Percentiles rank a stretch among this genome's conserved stretches.
Conservation (phyloP, 2,888 invertebrate genomes). For the Nesidiocoris tenuis region DNA sequence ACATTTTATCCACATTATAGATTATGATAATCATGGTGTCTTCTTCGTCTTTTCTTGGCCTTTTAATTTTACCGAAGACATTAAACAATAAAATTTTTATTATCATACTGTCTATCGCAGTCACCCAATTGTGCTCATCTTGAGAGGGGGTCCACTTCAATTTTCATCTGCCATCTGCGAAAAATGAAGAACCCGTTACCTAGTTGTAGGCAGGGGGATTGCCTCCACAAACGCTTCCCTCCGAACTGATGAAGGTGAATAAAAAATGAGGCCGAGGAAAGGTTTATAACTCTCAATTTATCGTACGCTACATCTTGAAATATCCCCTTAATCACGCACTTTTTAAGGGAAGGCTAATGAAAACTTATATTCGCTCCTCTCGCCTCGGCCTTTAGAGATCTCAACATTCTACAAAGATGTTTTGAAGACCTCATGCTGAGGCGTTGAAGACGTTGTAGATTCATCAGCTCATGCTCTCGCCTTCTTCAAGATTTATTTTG, state of each 20-base stretch:
- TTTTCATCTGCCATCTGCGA: not conserved
- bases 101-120: too few species aligned
- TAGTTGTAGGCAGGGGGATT: not conserved
- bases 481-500: too few species aligned
- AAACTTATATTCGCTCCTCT: constrained; percentile 16
- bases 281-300: constrained; percentile 29
- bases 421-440: not conserved
- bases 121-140: not conserved
- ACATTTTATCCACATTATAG: too few species aligned
- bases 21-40: too few species aligned
- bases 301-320: constrained; percentile 21
- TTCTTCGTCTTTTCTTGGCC: too few species aligned
- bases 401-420: not conserved
- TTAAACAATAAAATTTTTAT: too few species aligned
- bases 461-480: too few species aligned
- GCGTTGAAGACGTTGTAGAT: not conserved
- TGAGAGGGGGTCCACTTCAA: not conserved
- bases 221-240: not conserved
- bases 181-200: not conserved
- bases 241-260: constrained; percentile 9
- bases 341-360: constrained; percentile 19
- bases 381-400: not conserved
- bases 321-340: constrained; percentile 23
- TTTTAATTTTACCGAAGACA: too few species aligned
- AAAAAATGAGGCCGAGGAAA: not conserved